These are phyloP conservation scores for Dolichomitus sp. DNA, from an alignment of 2,888 invertebrate species.

Conservation along the genomic window DNA sequence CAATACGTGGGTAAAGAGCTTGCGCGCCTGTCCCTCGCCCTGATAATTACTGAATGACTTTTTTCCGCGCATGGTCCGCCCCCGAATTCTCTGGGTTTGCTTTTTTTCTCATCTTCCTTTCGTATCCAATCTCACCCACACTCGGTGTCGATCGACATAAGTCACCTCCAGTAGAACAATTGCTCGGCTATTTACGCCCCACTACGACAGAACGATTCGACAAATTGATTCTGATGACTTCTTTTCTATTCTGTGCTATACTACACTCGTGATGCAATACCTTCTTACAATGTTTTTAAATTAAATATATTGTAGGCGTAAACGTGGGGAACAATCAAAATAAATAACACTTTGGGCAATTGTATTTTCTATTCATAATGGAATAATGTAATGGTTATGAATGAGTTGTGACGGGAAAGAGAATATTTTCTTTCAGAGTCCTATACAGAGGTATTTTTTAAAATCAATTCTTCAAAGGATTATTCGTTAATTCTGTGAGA, in stretches of 20 bases:
- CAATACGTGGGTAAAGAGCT: constrained; percentile 33
- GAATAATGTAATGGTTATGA: neutral
- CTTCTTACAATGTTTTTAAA: neutral
- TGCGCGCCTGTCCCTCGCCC: constrained; percentile 37
- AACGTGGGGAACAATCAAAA: neutral
- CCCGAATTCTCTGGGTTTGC: constrained; percentile 13
- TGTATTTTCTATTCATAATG: neutral
- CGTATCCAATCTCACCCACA: constrained; percentile 25
- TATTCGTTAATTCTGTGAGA: neutral
- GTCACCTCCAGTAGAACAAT: constrained; percentile 32
- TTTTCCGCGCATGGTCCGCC: constrained; percentile 27
- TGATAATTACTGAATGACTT: constrained; percentile 46
- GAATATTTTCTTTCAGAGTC: neutral
- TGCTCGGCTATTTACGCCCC: neutral
- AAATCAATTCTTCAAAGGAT: neutral
- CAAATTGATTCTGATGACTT: constrained; percentile 4
- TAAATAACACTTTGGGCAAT: neutral
- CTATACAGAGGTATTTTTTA: neutral
- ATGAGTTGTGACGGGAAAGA: neutral
- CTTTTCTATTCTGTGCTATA: neutral
- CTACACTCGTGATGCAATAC: neutral
- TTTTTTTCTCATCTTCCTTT: neutral
- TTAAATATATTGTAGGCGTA: neutral
- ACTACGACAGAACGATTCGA: constrained; percentile 10
- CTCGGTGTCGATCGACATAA: constrained; percentile 19